Evolutionary conservation across 2,888 invertebrate species (phyloP).

Genomic region (Torymus aiolomorphi): DNA sequence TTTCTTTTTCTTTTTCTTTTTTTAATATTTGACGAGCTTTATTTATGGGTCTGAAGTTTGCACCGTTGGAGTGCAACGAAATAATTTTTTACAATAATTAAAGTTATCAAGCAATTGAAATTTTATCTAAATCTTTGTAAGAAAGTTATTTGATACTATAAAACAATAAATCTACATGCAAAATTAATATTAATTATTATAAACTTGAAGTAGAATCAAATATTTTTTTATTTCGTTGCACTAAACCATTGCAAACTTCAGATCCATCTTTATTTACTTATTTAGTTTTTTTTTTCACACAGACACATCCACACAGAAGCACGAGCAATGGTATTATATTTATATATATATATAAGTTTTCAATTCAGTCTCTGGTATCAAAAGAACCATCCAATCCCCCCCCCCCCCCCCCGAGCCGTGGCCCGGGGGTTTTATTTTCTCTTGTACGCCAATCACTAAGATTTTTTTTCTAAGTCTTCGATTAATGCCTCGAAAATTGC

Average conservation of each 20-base stretch:
- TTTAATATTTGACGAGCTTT: conserved; percentile 26
- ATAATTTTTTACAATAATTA: no score
- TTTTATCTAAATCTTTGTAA: no score
- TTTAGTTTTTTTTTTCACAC: conserved; percentile 39
- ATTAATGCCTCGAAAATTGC: conserved; percentile 26
- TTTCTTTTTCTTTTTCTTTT: conserved; percentile 10
- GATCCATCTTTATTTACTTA: neutral
- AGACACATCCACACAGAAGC: conserved; percentile 57
- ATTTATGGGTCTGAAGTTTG: no score
- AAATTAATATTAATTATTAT: no score
- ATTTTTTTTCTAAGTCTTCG: conserved; percentile 28
- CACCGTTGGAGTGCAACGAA: no score
- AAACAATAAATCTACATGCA: no score
- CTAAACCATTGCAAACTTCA: no score
- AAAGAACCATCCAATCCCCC: conserved; percentile 55
- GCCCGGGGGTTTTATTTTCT: conserved; percentile 33
- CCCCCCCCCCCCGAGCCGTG: conserved; percentile 18
- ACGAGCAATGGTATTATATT: conserved; percentile 46
- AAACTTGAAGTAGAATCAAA: no score
- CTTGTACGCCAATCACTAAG: conserved; percentile 48
- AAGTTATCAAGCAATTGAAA: no score
- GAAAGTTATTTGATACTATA: no score
- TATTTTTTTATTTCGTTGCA: no score
- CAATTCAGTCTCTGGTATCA: conserved; percentile 58
- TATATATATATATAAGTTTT: conserved; percentile 42